These are phyloP conservation scores for Anagyrus pseudococci DNA, from an alignment of 2,888 invertebrate species.

Conservation along the genomic window DNA sequence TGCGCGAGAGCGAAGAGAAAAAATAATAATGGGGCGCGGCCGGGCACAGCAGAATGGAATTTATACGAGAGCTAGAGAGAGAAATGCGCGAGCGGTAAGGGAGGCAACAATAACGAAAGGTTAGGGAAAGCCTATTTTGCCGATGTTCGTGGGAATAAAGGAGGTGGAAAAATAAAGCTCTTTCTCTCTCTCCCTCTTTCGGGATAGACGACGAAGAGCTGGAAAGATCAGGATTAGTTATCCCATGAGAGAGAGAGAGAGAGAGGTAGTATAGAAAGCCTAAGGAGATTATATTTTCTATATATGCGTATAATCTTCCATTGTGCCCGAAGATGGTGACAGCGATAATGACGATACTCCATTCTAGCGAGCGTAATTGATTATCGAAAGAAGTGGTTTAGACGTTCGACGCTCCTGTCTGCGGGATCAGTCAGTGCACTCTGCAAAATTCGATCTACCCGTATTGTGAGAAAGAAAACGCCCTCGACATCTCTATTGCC, in stretches of 20 bases:
- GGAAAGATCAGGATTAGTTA: conserved; percentile 39
- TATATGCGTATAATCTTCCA: conserved; percentile 16
- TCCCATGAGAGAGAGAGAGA: conserved; percentile 21
- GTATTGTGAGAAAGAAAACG: no score
- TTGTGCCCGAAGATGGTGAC: conserved; percentile 30
- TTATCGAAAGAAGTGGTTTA: conserved; percentile 22
- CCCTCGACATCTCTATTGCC: no score
- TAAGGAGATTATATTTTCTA: conserved; percentile 39
- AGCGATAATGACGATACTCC: conserved; percentile 25
- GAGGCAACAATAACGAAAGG: conserved; percentile 31
- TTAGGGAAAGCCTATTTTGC: conserved; percentile 30
- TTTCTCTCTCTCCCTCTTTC: neutral
- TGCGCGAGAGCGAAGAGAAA: no score
- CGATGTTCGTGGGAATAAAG: conserved; percentile 29
- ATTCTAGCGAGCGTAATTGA: conserved; percentile 28
- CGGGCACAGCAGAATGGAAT: no score
- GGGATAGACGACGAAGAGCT: conserved; percentile 31
- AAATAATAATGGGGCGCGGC: no score
- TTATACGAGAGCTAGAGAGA: no score
- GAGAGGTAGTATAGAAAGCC: no score
- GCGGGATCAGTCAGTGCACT: conserved; percentile 6
- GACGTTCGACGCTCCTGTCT: no score
- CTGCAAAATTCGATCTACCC: no score
- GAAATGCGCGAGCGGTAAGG: no score
- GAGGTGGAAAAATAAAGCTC: neutral